Percentiles rank a stretch among this genome's conserved stretches.
Conservation (phyloP, 2,797 vertebrate species). For the Trichosurus vulpecula region DNA sequence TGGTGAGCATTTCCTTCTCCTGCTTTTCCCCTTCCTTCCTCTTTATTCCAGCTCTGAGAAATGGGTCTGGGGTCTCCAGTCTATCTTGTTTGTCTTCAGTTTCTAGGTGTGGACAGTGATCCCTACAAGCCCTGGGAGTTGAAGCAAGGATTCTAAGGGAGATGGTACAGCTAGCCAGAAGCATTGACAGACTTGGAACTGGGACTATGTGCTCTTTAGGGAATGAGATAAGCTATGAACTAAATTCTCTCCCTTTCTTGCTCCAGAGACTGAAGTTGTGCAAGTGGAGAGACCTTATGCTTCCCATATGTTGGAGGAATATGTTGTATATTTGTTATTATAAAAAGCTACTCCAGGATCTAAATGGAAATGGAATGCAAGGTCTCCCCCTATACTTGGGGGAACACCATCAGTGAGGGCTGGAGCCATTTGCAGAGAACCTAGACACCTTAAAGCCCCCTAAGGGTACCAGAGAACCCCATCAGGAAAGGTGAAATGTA, state of each 20-base stretch:
- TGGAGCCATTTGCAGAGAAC: no score
- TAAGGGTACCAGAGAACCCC: no score
- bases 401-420: no score
- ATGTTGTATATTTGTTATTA: not conserved
- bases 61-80: not conserved
- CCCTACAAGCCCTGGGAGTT: not conserved
- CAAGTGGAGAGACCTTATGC: not conserved
- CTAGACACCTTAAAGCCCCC: no score
- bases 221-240: not conserved
- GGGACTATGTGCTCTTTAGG: not conserved
- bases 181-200: not conserved
- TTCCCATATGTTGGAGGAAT: not conserved
- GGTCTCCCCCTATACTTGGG: no score
- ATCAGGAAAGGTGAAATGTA: no score
- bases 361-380: not conserved
- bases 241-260: not conserved
- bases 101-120: not conserved
- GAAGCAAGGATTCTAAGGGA: not conserved
- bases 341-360: not conserved
- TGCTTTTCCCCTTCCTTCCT: no score
- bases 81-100: not conserved
- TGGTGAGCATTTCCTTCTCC: not conserved
- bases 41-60: not conserved
- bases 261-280: not conserved
- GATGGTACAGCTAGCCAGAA: not conserved